Evolutionary conservation across 2,888 invertebrate species (phyloP).

Genomic region (Liposcelis brunnea): DNA sequence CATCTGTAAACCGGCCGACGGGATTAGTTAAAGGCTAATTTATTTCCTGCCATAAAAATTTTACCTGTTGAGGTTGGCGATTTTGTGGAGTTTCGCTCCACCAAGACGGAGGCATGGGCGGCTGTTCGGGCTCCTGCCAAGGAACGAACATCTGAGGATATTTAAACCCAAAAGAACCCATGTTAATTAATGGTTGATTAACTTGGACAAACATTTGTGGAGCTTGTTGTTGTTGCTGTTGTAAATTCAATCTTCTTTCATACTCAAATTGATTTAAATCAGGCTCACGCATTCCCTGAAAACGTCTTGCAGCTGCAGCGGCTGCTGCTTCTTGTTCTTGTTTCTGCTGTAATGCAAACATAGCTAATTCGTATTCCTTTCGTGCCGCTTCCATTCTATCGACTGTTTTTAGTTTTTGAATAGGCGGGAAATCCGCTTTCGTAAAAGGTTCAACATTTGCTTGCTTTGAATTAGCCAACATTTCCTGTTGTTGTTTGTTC

Average conservation of each 20-base stretch:
- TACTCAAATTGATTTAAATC: neutral
- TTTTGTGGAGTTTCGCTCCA: conserved; percentile 1
- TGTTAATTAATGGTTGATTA: conserved; percentile 35
- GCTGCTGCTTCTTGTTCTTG: conserved; percentile 1
- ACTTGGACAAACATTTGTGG: conserved; percentile 30
- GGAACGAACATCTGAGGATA: conserved; percentile 19
- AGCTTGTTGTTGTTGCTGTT: conserved; percentile 20
- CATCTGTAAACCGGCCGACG: no score
- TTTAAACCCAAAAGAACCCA: conserved; percentile 32
- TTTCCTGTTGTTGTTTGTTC: conserved; percentile 6
- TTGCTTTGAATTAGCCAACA: neutral
- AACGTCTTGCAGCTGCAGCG: no score
- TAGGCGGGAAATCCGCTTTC: neutral
- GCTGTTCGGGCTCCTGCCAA: conserved; percentile 10
- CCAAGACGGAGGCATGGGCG: conserved; percentile 7
- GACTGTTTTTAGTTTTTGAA: neutral
- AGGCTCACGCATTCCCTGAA: neutral
- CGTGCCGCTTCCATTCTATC: conserved; percentile 5
- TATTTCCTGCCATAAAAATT: no score
- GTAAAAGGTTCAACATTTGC: neutral
- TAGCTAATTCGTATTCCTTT: conserved; percentile 4
- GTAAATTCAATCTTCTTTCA: neutral
- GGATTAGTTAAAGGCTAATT: no score
- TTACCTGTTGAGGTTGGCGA: no score
- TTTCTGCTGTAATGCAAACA: conserved; percentile 4